Base-by-base conservation (phyloP, 2,113 vertebrate species). In the Mirza zaza region DNA sequence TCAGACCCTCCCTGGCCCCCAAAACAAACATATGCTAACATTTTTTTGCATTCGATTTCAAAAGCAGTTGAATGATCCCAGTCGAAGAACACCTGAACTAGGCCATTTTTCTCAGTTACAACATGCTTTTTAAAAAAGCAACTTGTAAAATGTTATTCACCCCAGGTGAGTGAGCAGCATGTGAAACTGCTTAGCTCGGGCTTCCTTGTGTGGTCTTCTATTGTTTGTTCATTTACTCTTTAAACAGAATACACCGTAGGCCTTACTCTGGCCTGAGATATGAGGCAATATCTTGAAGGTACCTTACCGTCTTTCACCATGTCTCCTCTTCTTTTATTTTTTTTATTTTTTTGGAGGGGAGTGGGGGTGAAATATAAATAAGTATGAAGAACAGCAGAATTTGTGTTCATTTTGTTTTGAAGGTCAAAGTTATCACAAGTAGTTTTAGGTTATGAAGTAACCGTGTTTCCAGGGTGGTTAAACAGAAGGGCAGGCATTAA, bases 51-150 rank as follows among this genome's bases (percentile, higher is more conserved):
- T 87, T 81, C 21, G 48, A 0, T 88, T 83, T 88, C 32, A 84
- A 63, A 63, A 90, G 50, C 25, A 48, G 36, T 82, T 36, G 55
- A 93, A 68, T 42, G n/a, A 45, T 59, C 39, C 45, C 45, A 18
- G 29, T n/a, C 59, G 84, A 73, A 87, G 87, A 89, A 90, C 80
- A 94, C 70, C 52, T 96, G 70, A 92, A 81, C 45, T 42, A 8
- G 59, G 67, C 91, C 91, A 15, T 91, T 95, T 96, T 96, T 93
- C 88, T 96, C 76, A 95, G 27, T 95, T 52, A 57, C 32, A 59
- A 6, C 34, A 32, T 82, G 61, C 65, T 96, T 91, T 82, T 94
- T 71, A 27, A 55, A 68, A 95, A 95, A 92, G 50, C 92, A 91
- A 45, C 50, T 71, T 95, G 86, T 93, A 83, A 96, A 95, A 92